Evolutionary conservation across 1,140 invertebrate genomes (phyloP), one percentile per base, ranked within the genome.

Genomic region (Drosophila rhopaloa): DNA sequence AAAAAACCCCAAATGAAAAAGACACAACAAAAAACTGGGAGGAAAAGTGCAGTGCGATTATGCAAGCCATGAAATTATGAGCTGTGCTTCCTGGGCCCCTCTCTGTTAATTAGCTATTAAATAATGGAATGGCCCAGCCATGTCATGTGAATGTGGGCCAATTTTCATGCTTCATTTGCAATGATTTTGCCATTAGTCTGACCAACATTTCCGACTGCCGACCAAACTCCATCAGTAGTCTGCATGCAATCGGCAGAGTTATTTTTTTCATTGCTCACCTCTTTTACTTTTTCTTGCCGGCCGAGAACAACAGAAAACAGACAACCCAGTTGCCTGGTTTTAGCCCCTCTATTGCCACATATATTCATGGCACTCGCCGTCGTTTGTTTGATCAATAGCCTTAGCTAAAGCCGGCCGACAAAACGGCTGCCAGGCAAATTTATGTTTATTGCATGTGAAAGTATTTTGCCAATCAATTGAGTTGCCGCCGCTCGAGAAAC

Each of bases 81-180:
- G 48, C 70, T 83, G 66, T 70, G 71, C 82, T 86, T 86, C 82
- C 82, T 86, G 63, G 50, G 50, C 50, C 61, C 53, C 41, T 32
- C 61, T 38, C n/a, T 46, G 63, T 77, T 86, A 86, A 86, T 88
- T 89, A 89, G 76, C 67, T 77, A 75, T 86, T 86, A 79, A 89
- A 86, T 86, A 86, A 86, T 86, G 76, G 62, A 63, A 66, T 77
- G 74, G 65, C 72, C 70, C 71, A 65, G 79, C 40, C 66, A 44
- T 48, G 41, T 61, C 58, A 54, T 74, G 70, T 88, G 58, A 88
- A 88, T 88, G 82, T 86, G 79, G 82, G 83, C 76, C 82, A 86
- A 66, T 83, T 83, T 78, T 83, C 59, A 83, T 88, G 83, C 76
- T 86, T 86, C 82, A 86, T 86, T 86, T 85, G 79, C 70, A 67